Evolutionary conservation across 2,797 vertebrate species (phyloP), one percentile per base, ranked within the genome.

Genomic region (Paguma larvata): DNA sequence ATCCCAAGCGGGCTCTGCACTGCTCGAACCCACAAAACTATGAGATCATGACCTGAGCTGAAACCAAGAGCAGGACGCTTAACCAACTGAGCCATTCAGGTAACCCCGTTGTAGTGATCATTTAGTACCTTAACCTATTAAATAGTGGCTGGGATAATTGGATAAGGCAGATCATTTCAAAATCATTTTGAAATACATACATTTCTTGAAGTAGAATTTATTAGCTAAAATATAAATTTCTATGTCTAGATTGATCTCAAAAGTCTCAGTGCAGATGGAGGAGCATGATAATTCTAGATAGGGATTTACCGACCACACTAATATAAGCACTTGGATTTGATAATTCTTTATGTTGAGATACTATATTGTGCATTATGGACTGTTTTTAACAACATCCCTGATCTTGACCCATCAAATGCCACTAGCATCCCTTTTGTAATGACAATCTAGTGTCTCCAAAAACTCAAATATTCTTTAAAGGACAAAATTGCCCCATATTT

Each of bases 141-240:
- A n/a, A 65, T 25, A 53, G 7, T 70, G 14, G 0, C 32, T n/a
- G 5, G 18, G 0, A 0, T 78, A 44, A 94, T 41, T 48, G 3
- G 13, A 85, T 59, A 73, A 92, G 38, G n/a, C 1, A 15, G 23
- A 70, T 30, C 44, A 90, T 72, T 95, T 91, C 11, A 68, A 93
- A 95, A 89, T 75, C 30, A 63, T n/a, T 91, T 46, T n/a, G 19
- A 67, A 86, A 93, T 83, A 70, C 34, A 62, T 92, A 67, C 27
- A 25, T 80, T 46, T 78, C 10, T 78, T 73, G 4, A 85, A 68
- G 21, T 44, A 48, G 14, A 75, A 85, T 73, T 18, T 53, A 53
- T 80, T 73, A 68, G 53, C 27, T 80, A 16, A 68, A 94, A 53
- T 48, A 41, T 30, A 23, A 34, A 34, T 84, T 88, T 79, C n/a